Base-by-base conservation (phyloP, 2,888 invertebrate species). In the Yponomeuta malinellus region DNA sequence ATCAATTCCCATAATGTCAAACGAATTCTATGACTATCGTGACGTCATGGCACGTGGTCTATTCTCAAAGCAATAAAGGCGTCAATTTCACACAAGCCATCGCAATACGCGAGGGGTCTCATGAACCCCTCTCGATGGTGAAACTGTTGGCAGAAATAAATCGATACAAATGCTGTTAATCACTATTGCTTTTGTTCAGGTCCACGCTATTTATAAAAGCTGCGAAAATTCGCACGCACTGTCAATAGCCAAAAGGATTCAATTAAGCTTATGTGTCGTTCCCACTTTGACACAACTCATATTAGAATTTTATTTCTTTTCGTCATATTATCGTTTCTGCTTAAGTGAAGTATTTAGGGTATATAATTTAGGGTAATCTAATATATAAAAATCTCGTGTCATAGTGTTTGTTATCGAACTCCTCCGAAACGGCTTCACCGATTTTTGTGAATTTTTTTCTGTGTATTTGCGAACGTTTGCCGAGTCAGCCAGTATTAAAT, bases 41-140 rank as follows among this genome's bases (percentile, higher is more conserved):
- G 52, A 37, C 48, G 33, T 59, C 76, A 76, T 75, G 74, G 43
- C 76, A 70, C 70, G 74, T 74, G 73, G 74, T 75, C 74, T 67
- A 69, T 75, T 71, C 73, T 71, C 70, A 72, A 74, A 59, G 52
- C 75, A 78, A 86, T 87, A 87, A 87, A 83, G 74, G 86, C 85
- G 82, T 87, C 85, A 81, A 86, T 88, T 86, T 84, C 85, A 84
- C 81, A 81, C 82, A 79, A 75, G 74, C 74, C 78, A 82, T 78
- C 78, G 74, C 79, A 59, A 59, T 15, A 59, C 52, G 12, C 73
- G 76, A 72, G 73, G 73, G 73, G 72, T 73, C 73, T 72, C 72
- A 73, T 59, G 52, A 15, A 59, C 52, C 12, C 52, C 52, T 15
- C 52, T 15, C 12, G 52, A 8, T 3, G 15, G 2, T 59, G 52